Percentiles rank a stretch among this genome's conserved stretches.
Evolutionary conservation across 2,888 invertebrate species (phyloP).

Genomic region (Ophion obscuratus): DNA sequence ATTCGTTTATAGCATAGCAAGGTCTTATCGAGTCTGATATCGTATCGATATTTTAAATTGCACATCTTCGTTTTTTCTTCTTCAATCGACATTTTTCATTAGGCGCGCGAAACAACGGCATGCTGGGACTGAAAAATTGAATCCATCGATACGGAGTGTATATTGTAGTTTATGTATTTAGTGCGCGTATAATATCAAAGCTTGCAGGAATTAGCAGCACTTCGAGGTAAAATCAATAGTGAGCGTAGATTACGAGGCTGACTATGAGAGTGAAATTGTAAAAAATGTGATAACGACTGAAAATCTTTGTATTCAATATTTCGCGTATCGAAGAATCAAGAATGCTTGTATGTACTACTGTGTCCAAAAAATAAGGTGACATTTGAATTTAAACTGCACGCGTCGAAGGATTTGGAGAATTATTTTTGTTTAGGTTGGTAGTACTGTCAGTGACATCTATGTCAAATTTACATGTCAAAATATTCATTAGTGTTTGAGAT

Average conservation of each 20-base stretch:
- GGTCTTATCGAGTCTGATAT: constrained; percentile 61
- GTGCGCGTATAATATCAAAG: neutral
- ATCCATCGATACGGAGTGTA: constrained; percentile 10
- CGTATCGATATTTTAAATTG: constrained; percentile 65
- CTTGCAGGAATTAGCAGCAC: constrained; percentile 32
- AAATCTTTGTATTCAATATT: constrained; percentile 33
- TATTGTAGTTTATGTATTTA: constrained; percentile 3
- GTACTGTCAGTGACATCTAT: no score
- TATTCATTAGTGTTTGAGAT: no score
- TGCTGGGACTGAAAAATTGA: constrained; percentile 5
- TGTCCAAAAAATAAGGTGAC: no score
- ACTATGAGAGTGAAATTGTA: constrained; percentile 27
- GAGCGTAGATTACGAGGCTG: constrained; percentile 30
- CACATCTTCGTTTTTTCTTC: constrained; percentile 46
- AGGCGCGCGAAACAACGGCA: constrained; percentile 19
- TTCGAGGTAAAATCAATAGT: constrained; percentile 47
- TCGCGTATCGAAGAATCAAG: constrained; percentile 21
- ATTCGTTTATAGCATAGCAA: constrained; percentile 39
- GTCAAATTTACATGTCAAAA: no score
- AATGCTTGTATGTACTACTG: neutral
- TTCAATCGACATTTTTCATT: constrained; percentile 44
- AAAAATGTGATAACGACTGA: constrained; percentile 35
- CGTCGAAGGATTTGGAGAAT: no score
- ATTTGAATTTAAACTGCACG: no score
- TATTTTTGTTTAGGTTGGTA: no score